A percentile compares a stretch with the other conserved stretches of the same genome.
Conservation (phyloP, 2,797 vertebrate genomes). For the Euphonia xanthogaster region DNA sequence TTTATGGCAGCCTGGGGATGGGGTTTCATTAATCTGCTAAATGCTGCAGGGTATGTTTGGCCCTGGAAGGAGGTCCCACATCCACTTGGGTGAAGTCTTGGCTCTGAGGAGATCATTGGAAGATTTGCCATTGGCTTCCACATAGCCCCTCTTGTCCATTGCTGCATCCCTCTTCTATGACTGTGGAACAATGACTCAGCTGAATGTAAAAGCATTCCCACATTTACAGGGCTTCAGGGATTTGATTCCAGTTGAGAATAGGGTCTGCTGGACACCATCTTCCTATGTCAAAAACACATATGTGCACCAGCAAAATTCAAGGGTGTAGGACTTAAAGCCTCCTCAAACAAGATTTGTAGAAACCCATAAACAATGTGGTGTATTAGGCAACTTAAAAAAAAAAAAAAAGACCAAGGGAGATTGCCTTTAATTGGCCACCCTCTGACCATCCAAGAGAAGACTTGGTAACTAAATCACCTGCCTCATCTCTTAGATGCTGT, state of each 20-base stretch:
- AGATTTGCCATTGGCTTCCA: neutral
- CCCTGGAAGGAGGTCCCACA: neutral
- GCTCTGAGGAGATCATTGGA: neutral
- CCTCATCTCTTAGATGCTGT: neutral
- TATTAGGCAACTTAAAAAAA: neutral
- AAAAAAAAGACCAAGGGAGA: neutral
- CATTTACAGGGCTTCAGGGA: neutral
- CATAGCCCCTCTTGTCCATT: neutral
- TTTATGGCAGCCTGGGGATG: slow-evolving; percentile 5
- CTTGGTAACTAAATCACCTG: neutral
- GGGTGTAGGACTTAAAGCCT: neutral
- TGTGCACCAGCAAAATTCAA: neutral
- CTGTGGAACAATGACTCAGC: neutral
- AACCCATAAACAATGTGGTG: neutral
- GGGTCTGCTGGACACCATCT: neutral
- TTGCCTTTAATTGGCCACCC: neutral
- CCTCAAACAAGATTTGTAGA: neutral
- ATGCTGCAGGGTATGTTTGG: neutral
- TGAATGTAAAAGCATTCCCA: neutral
- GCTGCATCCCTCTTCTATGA: neutral
- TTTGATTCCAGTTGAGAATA: neutral
- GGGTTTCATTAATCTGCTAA: slow-evolving; percentile 4
- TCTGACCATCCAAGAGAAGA: neutral
- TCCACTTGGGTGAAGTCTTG: neutral
- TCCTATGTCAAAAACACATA: neutral